These are phyloP conservation scores for Drosophila pallidifrons DNA, from an alignment of 1,140 invertebrate genomes.

Conservation along the genomic window DNA sequence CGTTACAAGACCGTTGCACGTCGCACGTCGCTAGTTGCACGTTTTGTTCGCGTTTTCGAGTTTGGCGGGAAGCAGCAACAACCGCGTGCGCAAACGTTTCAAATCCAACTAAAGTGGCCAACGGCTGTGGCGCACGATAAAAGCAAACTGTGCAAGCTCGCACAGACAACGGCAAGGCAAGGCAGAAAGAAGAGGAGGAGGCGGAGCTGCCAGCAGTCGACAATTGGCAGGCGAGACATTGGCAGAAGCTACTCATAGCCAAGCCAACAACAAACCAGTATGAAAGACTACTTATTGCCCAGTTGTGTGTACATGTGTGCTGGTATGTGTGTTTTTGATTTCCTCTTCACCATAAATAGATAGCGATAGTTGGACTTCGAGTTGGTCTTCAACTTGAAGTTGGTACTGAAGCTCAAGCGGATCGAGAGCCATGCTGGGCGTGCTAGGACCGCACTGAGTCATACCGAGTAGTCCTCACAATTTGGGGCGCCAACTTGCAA, in stretches of 20 bases:
- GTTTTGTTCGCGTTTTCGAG: not conserved
- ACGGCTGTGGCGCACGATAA: constrained; percentile 64
- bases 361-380: not conserved
- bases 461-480: constrained; percentile 31
- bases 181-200: not conserved
- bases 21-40: constrained; percentile 2
- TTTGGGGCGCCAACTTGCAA: constrained; percentile 19
- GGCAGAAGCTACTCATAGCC: constrained; percentile 76
- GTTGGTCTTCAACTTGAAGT: too few species aligned
- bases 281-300: constrained; percentile 43
- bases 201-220: constrained; percentile 7
- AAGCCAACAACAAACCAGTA: constrained; percentile 62
- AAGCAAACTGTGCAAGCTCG: constrained; percentile 53
- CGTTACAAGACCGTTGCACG: not conserved
- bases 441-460: constrained; percentile 57
- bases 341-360: constrained; percentile 53
- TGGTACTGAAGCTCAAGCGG: not conserved
- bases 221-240: constrained; percentile 41
- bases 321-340: constrained; percentile 55
- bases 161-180: too few species aligned
- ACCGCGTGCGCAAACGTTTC: constrained; percentile 78
- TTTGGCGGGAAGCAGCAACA: constrained; percentile 28
- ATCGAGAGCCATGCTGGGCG: constrained; percentile 1
- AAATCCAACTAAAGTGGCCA: constrained; percentile 77
- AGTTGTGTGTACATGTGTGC: constrained; percentile 25